Conservation (phyloP, 2,888 invertebrate species). For the Acrocyrtus sp. region DNA sequence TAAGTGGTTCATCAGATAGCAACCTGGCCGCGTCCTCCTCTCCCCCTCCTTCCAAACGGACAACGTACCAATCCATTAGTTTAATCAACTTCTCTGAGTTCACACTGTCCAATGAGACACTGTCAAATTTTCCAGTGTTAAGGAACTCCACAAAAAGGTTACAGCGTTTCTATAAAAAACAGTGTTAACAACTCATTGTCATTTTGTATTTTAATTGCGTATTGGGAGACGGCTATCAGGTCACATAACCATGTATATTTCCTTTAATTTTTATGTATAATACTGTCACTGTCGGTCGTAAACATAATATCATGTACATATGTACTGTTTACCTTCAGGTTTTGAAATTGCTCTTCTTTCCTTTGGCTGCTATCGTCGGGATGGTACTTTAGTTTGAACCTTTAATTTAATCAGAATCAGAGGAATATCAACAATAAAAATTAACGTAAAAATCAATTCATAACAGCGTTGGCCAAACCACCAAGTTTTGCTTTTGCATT, state of each 20-base stretch:
- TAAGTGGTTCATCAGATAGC: conserved; percentile 57
- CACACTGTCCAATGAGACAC: conserved; percentile 85
- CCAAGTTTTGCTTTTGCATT: no score
- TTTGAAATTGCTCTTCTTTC: conserved; percentile 84
- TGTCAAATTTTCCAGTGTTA: conserved; percentile 77
- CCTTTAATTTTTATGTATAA: no score
- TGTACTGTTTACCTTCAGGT: conserved; percentile 85
- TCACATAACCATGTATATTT: no score
- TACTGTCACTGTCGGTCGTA: background rate
- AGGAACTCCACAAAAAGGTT: conserved; percentile 89
- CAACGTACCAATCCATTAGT: conserved; percentile 94
- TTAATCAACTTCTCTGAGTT: conserved; percentile 81
- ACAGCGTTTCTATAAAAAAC: conserved; percentile 77
- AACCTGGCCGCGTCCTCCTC: conserved; percentile 68
- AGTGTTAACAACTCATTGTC: no score
- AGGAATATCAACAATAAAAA: no score
- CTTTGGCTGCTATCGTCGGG: conserved; percentile 94
- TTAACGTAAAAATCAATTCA: no score
- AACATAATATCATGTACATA: background rate
- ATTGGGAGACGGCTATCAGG: no score
- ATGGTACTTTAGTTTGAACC: conserved; percentile 99
- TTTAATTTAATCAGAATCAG: no score
- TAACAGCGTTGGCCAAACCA: no score
- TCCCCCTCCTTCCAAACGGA: conserved; percentile 92
- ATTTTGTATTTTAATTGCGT: no score